These are phyloP conservation scores for Danio aesculapii DNA, from an alignment of 2,797 vertebrate genomes.

Conservation along the genomic window DNA sequence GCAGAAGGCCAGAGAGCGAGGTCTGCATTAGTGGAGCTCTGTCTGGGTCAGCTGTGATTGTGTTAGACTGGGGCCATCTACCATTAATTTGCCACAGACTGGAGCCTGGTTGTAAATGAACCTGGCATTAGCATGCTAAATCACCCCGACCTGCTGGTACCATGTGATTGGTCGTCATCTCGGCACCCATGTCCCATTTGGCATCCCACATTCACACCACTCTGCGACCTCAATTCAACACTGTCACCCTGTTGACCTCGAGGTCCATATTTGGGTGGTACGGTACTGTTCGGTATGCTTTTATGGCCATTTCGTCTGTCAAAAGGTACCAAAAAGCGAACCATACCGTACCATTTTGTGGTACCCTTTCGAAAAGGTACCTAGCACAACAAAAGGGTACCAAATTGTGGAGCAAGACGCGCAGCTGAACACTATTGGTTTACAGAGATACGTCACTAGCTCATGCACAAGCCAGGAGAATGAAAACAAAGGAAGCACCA, in stretches of 20 bases:
- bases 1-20: conserved; percentile 26
- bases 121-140: conserved; percentile 47
- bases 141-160: conserved; percentile 23
- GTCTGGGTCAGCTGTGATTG: conserved; percentile 50
- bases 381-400: too few relatives aligned
- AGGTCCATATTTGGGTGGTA: not conserved
- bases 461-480: too few relatives aligned
- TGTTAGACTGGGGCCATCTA: conserved; percentile 42
- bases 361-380: too few relatives aligned
- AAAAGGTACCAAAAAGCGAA: too few relatives aligned
- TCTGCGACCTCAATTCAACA: conserved; percentile 36
- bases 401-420: too few relatives aligned
- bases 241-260: not conserved
- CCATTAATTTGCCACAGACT: conserved; percentile 46
- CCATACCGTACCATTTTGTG: too few relatives aligned
- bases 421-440: too few relatives aligned
- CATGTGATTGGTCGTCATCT: conserved; percentile 2
- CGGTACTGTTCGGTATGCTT: too few relatives aligned
- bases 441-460: too few relatives aligned
- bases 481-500: too few relatives aligned
- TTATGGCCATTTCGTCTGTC: too few relatives aligned
- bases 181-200: not conserved
- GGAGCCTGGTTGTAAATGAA: conserved; percentile 48
- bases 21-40: conserved; percentile 25
- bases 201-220: not conserved